These are phyloP conservation scores for Mixornis gularis DNA, from an alignment of 2,113 vertebrate species.

Conservation along the genomic window DNA sequence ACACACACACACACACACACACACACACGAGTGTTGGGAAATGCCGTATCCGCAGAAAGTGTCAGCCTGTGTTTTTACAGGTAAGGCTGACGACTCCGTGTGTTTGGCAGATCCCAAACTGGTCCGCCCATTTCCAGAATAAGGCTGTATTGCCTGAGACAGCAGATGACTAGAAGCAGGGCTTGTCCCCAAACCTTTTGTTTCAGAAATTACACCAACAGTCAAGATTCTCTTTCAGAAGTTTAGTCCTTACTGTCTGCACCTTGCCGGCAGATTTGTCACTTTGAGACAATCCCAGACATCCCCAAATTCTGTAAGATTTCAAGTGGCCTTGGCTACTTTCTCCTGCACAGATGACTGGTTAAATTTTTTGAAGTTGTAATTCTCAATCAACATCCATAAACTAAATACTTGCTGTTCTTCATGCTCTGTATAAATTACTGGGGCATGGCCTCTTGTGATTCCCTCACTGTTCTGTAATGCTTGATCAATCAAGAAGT, in stretches of 20 bases:
- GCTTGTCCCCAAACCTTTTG: background rate
- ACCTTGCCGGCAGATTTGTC: background rate
- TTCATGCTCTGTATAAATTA: background rate
- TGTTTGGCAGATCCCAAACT: fast-evolving
- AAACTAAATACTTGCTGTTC: background rate
- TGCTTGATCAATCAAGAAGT: background rate
- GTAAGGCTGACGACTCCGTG: fast-evolving
- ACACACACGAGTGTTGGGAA: fast-evolving
- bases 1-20: too few relatives aligned
- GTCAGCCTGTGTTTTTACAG: fast-evolving
- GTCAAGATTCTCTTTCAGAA: background rate
- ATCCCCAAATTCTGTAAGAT: too few relatives aligned
- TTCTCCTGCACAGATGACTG: background rate
- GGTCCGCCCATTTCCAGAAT: fast-evolving
- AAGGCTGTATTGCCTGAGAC: too few relatives aligned
- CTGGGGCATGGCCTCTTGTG: background rate
- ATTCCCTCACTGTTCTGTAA: background rate
- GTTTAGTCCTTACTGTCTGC: fast-evolving
- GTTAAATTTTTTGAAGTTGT: background rate
- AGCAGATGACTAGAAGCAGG: background rate
- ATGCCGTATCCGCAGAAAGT: fast-evolving
- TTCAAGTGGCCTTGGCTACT: background rate
- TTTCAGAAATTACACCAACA: background rate
- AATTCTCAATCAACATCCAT: background rate
- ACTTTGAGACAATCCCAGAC: background rate